These are phyloP conservation scores for Bucorvus abyssinicus DNA, from an alignment of 2,797 vertebrate genomes.

Conservation along the genomic window DNA sequence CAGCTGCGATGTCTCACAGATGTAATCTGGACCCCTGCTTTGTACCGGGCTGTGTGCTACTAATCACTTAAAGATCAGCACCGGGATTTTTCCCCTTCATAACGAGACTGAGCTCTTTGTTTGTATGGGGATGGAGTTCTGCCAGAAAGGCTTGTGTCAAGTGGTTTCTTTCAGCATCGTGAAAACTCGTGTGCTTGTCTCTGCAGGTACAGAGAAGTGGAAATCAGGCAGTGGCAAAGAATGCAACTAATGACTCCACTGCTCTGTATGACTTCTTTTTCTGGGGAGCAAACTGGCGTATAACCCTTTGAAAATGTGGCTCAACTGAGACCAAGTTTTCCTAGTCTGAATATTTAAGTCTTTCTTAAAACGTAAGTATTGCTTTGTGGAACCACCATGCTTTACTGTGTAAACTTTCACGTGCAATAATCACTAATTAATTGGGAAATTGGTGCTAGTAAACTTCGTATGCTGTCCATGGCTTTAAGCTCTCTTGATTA, in stretches of 20 bases:
- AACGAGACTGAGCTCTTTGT: slow-evolving; percentile 24
- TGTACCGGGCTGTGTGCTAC: background rate
- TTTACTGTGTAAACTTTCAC: background rate
- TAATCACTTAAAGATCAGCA: slow-evolving; percentile 10
- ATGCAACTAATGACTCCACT: slow-evolving; percentile 4
- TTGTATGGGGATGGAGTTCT: slow-evolving; percentile 11
- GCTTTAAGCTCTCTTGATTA: background rate
- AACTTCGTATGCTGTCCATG: background rate
- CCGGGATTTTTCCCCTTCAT: background rate
- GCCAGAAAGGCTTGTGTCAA: slow-evolving; percentile 55
- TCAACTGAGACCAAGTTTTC: slow-evolving; percentile 19
- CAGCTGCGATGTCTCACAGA: background rate
- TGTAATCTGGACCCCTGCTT: slow-evolving; percentile 4
- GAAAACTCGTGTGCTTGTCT: slow-evolving; percentile 11
- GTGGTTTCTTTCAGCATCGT: slow-evolving; percentile 38
- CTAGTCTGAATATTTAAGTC: background rate
- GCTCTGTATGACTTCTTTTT: background rate
- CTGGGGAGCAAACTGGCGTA: background rate
- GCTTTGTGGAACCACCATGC: background rate
- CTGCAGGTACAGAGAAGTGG: slow-evolving; percentile 30
- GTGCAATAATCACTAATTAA: background rate
- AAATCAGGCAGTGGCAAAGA: slow-evolving; percentile 29
- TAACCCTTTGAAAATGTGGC: background rate
- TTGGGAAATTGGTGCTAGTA: background rate
- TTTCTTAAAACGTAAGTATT: background rate